phyloP scores from a whole-genome alignment of 92 coral and sea anemone species.

The Isaurus tuberculatus region DNA sequence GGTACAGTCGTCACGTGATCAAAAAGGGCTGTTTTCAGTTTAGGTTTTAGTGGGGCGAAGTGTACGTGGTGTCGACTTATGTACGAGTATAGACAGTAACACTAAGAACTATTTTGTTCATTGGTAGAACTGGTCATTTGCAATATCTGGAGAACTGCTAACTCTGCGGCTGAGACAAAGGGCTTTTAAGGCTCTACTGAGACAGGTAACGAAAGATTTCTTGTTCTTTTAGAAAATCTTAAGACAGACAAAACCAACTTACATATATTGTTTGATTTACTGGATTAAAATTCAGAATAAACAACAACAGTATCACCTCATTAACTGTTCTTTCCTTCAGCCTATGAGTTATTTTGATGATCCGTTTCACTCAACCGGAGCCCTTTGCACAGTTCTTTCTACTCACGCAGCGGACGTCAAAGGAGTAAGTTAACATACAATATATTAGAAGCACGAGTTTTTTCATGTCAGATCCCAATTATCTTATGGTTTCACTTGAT shows the following conservation, averaged over 20 bases:
- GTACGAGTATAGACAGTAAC: neutral
- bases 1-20: too few species aligned
- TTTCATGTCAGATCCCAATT: too few species aligned
- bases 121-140: conserved; percentile 50
- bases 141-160: conserved; percentile 54
- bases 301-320: too few species aligned
- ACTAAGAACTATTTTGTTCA: neutral
- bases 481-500: too few species aligned
- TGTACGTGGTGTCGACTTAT: too few species aligned
- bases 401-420: conserved; percentile 64
- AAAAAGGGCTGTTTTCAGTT: too few species aligned
- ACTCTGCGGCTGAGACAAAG: conserved; percentile 42
- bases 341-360: conserved; percentile 63
- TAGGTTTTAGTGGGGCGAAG: too few species aligned
- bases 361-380: conserved; percentile 60
- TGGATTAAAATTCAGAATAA: too few species aligned
- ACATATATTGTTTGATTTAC: too few species aligned
- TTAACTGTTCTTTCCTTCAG: conserved; percentile 21
- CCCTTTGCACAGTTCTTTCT: conserved; percentile 54
- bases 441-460: neutral
- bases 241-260: too few species aligned
- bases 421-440: conserved; percentile 43
- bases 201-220: conserved; percentile 31
- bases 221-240: neutral
- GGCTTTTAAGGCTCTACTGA: conserved; percentile 42